Conservation (phyloP, 2,113 vertebrate species). For the Pseudolaguvia tuberculata region DNA sequence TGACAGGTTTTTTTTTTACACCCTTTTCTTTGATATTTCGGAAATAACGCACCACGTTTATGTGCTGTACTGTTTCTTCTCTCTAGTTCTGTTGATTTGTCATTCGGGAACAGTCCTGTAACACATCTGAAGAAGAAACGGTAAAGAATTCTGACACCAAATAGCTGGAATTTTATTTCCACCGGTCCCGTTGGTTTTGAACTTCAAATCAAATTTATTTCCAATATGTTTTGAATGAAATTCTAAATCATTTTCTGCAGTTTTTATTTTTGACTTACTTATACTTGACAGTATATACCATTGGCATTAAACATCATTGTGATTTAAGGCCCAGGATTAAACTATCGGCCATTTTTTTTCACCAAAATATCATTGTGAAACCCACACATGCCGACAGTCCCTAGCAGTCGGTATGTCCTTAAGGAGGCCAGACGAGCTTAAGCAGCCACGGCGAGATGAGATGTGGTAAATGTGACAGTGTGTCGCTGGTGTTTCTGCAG, state of each 20-base stretch:
- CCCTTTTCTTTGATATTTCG: constrained; percentile 68
- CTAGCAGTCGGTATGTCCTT: not conserved
- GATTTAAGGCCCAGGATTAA: not conserved
- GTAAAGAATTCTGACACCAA: constrained; percentile 17
- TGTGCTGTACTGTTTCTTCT: constrained; percentile 60
- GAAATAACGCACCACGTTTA: constrained; percentile 58
- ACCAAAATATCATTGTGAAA: constrained; percentile 14
- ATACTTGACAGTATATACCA: not conserved
- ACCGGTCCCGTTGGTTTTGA: not conserved
- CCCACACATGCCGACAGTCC: constrained; percentile 23
- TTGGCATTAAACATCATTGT: not conserved
- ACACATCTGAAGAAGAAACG: constrained; percentile 29
- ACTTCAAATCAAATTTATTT: not conserved
- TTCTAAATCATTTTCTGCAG: not conserved
- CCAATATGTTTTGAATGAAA: not conserved
- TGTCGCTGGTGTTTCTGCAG: constrained; percentile 60
- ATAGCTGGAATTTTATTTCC: constrained; percentile 3
- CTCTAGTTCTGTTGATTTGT: constrained; percentile 45
- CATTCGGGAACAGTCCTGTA: constrained; percentile 29
- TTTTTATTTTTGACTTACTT: not conserved
- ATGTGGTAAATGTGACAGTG: constrained; percentile 57
- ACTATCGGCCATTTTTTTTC: constrained; percentile 3
- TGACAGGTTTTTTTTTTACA: constrained; percentile 69
- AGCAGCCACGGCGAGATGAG: constrained; percentile 39
- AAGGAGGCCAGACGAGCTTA: constrained; percentile 28